Percentiles rank a stretch among this genome's conserved stretches.
Evolutionary conservation across 2,113 vertebrate species (phyloP).

Genomic region (Chunga burmeisteri): DNA sequence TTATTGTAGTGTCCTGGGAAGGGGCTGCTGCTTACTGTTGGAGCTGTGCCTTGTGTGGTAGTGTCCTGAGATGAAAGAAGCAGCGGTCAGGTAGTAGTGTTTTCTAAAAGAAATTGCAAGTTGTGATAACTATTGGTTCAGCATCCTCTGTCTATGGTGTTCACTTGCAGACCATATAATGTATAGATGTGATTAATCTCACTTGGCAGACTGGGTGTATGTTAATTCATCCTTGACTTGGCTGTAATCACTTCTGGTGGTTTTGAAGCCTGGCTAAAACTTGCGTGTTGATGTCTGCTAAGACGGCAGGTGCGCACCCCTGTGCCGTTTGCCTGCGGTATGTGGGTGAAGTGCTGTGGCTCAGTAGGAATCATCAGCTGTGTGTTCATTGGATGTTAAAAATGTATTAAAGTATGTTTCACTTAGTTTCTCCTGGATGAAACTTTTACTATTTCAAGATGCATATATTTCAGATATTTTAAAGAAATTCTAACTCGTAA

Average conservation of each 20-base stretch:
- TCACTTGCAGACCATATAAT: fast-evolving
- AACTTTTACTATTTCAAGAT: background rate
- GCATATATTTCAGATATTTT: background rate
- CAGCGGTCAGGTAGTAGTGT: fast-evolving
- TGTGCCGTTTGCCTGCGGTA: background rate
- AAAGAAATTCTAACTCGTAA: fast-evolving
- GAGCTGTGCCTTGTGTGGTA: background rate
- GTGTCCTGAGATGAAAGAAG: background rate
- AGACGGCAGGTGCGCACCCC: background rate
- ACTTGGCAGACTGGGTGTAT: background rate
- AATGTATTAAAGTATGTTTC: background rate
- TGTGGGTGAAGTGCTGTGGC: background rate
- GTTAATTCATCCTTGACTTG: background rate
- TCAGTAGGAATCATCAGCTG: background rate
- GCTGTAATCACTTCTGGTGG: background rate
- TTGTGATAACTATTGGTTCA: background rate
- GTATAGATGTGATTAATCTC: background rate
- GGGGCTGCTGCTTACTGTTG: background rate
- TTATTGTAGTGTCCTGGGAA: background rate
- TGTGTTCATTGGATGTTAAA: background rate
- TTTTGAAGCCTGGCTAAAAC: background rate
- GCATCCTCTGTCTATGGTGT: fast-evolving
- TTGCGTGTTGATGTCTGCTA: background rate
- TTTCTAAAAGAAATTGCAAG: background rate
- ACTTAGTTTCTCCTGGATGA: background rate